These are phyloP conservation scores for Miichthys miiuy DNA, from an alignment of 2,797 vertebrate genomes.

Conservation along the genomic window DNA sequence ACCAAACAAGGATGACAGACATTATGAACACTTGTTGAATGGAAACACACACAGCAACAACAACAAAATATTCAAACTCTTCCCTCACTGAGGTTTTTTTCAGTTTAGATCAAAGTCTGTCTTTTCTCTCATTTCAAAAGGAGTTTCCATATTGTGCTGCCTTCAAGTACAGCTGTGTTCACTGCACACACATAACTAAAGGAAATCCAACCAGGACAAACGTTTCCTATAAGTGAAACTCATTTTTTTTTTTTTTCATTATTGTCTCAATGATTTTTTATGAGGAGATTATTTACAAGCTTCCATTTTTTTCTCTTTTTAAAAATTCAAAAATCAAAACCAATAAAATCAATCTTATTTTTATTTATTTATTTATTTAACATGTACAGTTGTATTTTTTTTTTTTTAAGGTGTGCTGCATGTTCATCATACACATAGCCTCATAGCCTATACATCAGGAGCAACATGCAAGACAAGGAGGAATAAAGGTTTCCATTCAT, in stretches of 20 bases:
- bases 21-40: neutral
- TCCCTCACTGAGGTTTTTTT: neutral
- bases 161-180: slow-evolving; percentile 19
- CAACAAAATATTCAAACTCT: neutral
- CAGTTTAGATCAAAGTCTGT: neutral
- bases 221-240: too few relatives aligned
- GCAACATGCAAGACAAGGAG: neutral
- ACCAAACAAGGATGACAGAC: neutral
- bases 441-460: neutral
- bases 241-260: neutral
- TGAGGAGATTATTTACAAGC: neutral
- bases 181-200: neutral
- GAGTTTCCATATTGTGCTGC: slow-evolving; percentile 31
- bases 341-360: neutral
- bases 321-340: neutral
- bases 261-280: neutral
- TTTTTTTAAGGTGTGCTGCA: neutral
- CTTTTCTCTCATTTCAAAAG: neutral
- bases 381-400: neutral
- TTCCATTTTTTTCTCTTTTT: neutral
- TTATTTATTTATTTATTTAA: neutral
- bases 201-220: neutral
- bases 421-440: neutral
- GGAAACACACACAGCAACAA: slow-evolving; percentile 1
- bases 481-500: neutral